Evolutionary conservation across 2,113 vertebrate species (phyloP).

Genomic region (Myiagra hebetior): DNA sequence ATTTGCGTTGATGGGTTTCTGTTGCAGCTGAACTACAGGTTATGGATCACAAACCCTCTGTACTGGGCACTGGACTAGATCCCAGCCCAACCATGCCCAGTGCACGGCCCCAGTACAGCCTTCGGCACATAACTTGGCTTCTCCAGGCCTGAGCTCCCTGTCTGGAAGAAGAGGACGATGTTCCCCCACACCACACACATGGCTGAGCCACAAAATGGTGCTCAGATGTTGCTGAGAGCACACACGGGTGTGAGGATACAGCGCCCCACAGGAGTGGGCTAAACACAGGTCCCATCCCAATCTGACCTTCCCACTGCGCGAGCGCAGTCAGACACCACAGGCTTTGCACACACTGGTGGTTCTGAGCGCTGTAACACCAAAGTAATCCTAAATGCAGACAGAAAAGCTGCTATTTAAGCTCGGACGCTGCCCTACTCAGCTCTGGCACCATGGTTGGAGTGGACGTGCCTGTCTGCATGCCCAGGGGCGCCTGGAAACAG

Average conservation of each 20-base stretch:
- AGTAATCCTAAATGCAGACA: background rate
- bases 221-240: background rate
- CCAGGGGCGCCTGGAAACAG: background rate
- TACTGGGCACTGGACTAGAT: background rate
- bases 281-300: background rate
- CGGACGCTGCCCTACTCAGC: background rate
- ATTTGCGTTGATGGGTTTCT: background rate
- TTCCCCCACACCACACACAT: fast-evolving
- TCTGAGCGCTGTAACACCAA: background rate
- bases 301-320: background rate
- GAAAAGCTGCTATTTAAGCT: background rate
- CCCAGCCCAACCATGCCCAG: background rate
- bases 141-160: background rate
- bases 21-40: background rate
- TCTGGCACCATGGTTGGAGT: background rate
- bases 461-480: background rate
- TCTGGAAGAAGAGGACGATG: background rate
- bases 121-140: background rate
- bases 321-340: background rate
- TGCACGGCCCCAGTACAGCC: background rate
- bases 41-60: background rate
- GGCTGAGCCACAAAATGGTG: background rate
- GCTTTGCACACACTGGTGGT: background rate
- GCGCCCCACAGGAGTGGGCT: background rate
- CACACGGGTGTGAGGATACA: background rate